Evolutionary conservation across 1,140 invertebrate genomes (phyloP), one percentile per base, ranked within the genome.

Genomic region (Leptinotarsa lineolata): DNA sequence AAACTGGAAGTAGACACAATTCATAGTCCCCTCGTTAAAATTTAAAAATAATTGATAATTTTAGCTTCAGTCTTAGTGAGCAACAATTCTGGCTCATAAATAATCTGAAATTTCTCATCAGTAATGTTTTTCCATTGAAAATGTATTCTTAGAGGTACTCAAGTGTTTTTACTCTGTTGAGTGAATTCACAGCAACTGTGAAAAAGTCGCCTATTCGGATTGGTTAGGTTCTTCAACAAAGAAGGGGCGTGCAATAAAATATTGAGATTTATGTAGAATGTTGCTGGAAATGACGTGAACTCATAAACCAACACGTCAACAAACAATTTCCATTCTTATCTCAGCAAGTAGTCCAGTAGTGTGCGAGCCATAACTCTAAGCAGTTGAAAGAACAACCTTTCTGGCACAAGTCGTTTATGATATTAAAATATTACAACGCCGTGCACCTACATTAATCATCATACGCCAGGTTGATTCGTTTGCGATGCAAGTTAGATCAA

Each of bases 381-480:
- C 48, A 54, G 68, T 66, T 67, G 8, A 70, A 76, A 76, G 70
- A 65, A 54, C 58, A 21, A 54, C 64, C 71, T 61, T 60, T n/a
- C 60, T 68, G 61, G 72, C 44, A 18, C n/a, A 54, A 54, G 48
- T 54, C 48, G 48, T 54, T 54, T 13, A 13, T 54, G 48, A 54
- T 54, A 54, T 54, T 54, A 54, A 54, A 54, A 54, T 54, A 54
- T 54, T 54, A 54, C 48, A 2, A 54, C 16, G 48, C 15, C 13
- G 2, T 54, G 4, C 16, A 18, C n/a, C 15, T 5, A 54, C 48
- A 54, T 54, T 54, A 54, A 54, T 54, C 48, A 54, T n/a, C 15
- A 18, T 54, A 54, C 48, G 30, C 30, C 30, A 39, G 30, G 30
- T 39, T 8, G 30, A 39, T 11, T 39, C 30, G 8, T 11, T 39